Evolutionary conservation across 2,888 invertebrate species (phyloP).

Genomic region (Tinea pellionella): DNA sequence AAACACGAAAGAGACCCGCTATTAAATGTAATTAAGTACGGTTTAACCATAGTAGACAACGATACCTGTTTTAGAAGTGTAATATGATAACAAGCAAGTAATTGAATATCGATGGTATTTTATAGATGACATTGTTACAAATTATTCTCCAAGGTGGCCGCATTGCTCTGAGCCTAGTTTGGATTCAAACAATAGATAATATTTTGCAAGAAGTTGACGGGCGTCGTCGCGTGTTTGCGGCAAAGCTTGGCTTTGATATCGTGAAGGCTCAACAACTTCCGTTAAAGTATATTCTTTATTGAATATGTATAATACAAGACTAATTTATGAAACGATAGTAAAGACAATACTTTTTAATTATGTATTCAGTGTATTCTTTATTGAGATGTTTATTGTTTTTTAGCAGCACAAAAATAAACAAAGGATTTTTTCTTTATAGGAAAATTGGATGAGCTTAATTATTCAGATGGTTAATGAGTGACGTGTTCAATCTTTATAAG

Average conservation of each 20-base stretch:
- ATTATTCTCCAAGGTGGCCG: slow-evolving; percentile 11
- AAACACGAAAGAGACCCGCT: slow-evolving; percentile 40
- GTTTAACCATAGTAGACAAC: neutral
- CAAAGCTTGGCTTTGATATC: slow-evolving; percentile 3
- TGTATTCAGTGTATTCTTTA: too few relatives aligned
- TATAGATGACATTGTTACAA: slow-evolving; percentile 13
- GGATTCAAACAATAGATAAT: slow-evolving; percentile 13
- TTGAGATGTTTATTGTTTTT: too few relatives aligned
- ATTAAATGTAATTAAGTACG: slow-evolving; percentile 34
- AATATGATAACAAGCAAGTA: slow-evolving; percentile 8
- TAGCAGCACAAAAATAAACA: too few relatives aligned
- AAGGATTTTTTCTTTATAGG: too few relatives aligned
- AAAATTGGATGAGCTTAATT: too few relatives aligned
- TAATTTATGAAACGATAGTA: neutral
- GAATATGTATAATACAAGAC: neutral
- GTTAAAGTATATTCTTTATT: neutral
- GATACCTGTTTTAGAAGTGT: neutral
- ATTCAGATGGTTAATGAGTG: neutral
- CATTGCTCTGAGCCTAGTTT: neutral
- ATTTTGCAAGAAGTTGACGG: slow-evolving; percentile 6
- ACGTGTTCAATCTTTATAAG: neutral
- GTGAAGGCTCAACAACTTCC: neutral
- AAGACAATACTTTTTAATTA: too few relatives aligned
- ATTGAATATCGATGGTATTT: slow-evolving; percentile 11
- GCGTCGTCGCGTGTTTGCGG: neutral